Evolutionary conservation across 37 sponge, comb jelly and placozoan genomes (phyloP).

Genomic region (Amphimedon queenslandica): DNA sequence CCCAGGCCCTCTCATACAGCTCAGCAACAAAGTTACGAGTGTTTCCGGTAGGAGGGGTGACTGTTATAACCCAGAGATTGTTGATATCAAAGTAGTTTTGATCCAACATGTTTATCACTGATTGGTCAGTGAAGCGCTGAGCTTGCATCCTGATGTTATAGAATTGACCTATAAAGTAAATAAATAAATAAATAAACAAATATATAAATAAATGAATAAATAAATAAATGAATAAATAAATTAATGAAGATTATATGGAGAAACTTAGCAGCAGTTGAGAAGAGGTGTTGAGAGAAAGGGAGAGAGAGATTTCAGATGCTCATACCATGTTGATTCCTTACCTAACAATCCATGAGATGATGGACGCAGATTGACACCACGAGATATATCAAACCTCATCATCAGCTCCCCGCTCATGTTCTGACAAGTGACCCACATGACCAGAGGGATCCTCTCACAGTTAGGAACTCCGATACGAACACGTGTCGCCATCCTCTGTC

Average conservation of each 20-base stretch:
- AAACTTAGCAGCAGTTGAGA: too few relatives aligned
- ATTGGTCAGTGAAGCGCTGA: background rate
- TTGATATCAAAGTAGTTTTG: background rate
- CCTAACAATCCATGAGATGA: constrained; percentile 77
- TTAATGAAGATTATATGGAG: too few relatives aligned
- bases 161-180: constrained; percentile 65
- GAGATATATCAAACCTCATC: constrained; percentile 49
- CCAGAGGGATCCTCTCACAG: constrained; percentile 52
- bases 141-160: constrained; percentile 73
- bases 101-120: background rate
- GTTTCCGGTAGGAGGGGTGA: constrained; percentile 3
- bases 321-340: constrained; percentile 17
- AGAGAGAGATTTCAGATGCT: too few relatives aligned
- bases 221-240: too few relatives aligned
- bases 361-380: constrained; percentile 61
- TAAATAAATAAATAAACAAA: too few relatives aligned
- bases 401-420: constrained; percentile 13
- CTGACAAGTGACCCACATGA: constrained; percentile 69
- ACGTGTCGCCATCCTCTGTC: constrained; percentile 2
- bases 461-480: constrained; percentile 66
- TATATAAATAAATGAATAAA: too few relatives aligned
- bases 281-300: too few relatives aligned
- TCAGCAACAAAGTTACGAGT: constrained; percentile 44
- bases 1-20: constrained; percentile 42
- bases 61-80: constrained; percentile 39